Evolutionary conservation across 2,888 invertebrate genomes (phyloP).

Genomic region (Drosophila meridionalis): DNA sequence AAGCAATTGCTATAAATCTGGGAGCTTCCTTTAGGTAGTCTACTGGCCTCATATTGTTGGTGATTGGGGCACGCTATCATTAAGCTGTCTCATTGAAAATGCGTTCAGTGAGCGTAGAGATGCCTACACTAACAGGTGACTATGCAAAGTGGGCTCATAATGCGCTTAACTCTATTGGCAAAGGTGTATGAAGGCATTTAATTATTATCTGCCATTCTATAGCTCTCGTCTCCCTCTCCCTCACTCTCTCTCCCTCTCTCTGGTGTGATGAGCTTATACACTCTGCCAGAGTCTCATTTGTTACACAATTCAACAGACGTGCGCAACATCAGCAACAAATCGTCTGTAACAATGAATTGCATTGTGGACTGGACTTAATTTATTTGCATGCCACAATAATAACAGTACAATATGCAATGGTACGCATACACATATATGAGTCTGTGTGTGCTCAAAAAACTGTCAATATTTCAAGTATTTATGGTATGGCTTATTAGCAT

Average conservation of each 20-base stretch:
- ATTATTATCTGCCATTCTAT: constrained; percentile 46
- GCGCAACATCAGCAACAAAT: constrained; percentile 19
- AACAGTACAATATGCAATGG: constrained; percentile 15
- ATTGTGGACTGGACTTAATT: constrained; percentile 65
- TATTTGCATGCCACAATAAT: constrained; percentile 54
- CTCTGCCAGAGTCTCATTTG: constrained; percentile 70
- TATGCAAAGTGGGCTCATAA: constrained; percentile 19
- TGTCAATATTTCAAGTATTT: constrained; percentile 57
- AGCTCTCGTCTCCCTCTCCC: background rate
- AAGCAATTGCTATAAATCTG: background rate
- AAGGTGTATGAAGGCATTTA: constrained; percentile 60
- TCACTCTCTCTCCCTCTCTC: background rate
- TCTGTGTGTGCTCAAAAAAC: constrained; percentile 35
- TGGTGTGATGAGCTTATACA: constrained; percentile 72
- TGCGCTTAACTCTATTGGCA: constrained; percentile 72
- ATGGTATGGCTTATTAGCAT: constrained; percentile 41
- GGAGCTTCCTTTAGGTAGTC: background rate
- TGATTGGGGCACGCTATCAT: constrained; percentile 26
- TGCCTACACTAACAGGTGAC: background rate
- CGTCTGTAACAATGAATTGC: constrained; percentile 22
- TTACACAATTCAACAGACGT: constrained; percentile 38
- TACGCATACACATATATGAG: constrained; percentile 12
- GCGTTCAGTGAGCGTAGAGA: constrained; percentile 37
- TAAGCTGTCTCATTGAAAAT: constrained; percentile 46
- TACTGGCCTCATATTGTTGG: background rate